Base-by-base conservation (phyloP, 64 coral and sea anemone genomes). In the Pocillopora verrucosa region DNA sequence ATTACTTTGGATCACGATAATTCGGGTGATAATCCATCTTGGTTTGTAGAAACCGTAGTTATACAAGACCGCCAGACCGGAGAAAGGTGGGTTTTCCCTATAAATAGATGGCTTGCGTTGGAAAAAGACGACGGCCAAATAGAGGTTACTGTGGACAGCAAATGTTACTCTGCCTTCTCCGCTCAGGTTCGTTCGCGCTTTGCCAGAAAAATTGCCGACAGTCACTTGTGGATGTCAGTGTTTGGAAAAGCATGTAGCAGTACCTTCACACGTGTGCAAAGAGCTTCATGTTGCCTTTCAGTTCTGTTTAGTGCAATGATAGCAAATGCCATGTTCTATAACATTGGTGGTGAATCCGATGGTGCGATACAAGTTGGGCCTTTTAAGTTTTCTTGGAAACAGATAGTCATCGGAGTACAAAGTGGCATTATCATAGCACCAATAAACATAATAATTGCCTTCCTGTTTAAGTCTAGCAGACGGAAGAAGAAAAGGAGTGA, bases 221-320 rank as follows among this genome's bases (percentile, higher is more conserved):
- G 90, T 78, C 90, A 92, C 17, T 34, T 92, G 12, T 92, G 90
- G 90, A 36, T 92, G 41, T 92, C 90, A 10, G 72, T 92, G n/a
- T 87, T 92, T 61, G 57, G 82, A 22, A 77, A 85, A 60, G 74
- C 90, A 10, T 77, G 73, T 6, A 84, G 65, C 12, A 87, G 77
- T 20, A 78, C 90, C 11, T 90, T 90, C 57, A 90, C 78, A 30
- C 78, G 89, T 17, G 64, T 73, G 20, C 89, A 82, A 34, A 10
- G 89, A 34, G 57, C 68, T 15, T 72, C 89, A 3, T 90, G 78
- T 60, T 90, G 89, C 12, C 51, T 90, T 61, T 90, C 61, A 12
- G 5, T 83, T 17, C 45, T 90, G 9, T 83, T 90, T 7, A 64
- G 76, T 1, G 61, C 89, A 10, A 90, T 90, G 89, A 51, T 90